These are phyloP conservation scores for Heliconius hewitsoni DNA, from an alignment of 1,140 invertebrate genomes.

Conservation along the genomic window DNA sequence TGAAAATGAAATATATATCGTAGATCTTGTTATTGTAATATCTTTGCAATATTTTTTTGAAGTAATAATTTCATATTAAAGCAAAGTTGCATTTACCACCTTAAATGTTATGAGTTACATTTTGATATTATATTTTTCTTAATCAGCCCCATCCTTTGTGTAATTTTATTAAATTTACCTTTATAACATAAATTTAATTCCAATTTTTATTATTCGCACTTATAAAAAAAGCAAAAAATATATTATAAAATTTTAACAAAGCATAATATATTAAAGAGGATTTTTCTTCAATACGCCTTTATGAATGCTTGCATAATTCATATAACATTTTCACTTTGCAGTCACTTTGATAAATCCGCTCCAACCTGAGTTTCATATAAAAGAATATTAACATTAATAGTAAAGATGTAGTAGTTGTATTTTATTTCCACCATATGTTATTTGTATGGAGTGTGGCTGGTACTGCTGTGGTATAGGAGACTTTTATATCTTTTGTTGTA, in stretches of 20 bases:
- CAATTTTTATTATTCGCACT: not conserved
- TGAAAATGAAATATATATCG: no score
- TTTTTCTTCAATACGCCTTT: not conserved
- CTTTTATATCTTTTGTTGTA: not conserved
- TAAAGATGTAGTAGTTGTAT: not conserved
- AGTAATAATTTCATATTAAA: no score
- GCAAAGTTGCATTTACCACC: no score
- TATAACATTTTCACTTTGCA: not conserved
- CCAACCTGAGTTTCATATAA: not conserved
- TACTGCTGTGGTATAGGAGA: not conserved
- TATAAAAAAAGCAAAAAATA: not conserved
- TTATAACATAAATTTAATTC: no score
- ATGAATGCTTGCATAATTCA: constrained; percentile 5
- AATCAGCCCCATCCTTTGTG: no score
- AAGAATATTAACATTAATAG: constrained; percentile 1
- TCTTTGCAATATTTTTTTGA: no score
- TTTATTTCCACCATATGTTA: no score
- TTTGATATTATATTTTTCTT: no score
- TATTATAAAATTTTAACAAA: not conserved
- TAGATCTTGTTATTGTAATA: no score
- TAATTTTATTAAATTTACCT: no score
- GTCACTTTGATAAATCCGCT: not conserved
- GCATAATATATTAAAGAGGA: not conserved
- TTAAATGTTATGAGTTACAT: no score
- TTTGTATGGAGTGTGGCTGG: not conserved